These are phyloP conservation scores for Lepidostoma basale DNA, from an alignment of 1,140 invertebrate species.

Conservation along the genomic window DNA sequence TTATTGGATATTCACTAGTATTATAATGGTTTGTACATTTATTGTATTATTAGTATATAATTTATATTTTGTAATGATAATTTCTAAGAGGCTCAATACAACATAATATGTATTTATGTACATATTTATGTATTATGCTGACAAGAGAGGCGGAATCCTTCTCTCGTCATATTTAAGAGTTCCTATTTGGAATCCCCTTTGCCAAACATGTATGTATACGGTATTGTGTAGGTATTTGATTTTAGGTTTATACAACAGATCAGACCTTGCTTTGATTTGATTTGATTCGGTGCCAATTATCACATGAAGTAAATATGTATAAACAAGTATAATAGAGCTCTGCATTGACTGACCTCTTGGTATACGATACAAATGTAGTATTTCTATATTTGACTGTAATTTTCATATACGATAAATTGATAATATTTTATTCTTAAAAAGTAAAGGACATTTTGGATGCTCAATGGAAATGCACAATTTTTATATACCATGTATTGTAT, in stretches of 20 bases:
- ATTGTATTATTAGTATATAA: not conserved
- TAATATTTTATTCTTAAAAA: slow-evolving; percentile 11
- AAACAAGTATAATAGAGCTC: not conserved
- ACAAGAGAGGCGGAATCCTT: slow-evolving; percentile 25
- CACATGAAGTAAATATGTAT: not conserved
- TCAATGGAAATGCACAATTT: slow-evolving; percentile 4
- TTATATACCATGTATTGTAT: not conserved
- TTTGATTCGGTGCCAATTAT: slow-evolving; percentile 11
- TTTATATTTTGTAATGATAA: not conserved
- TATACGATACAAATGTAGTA: slow-evolving; percentile 12
- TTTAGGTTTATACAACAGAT: not conserved
- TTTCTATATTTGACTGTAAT: slow-evolving; percentile 22
- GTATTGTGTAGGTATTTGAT: too few relatives aligned
- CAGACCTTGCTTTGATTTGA: not conserved
- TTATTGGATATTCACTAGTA: slow-evolving; percentile 13
- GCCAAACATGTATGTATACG: slow-evolving; percentile 33
- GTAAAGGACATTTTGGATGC: not conserved
- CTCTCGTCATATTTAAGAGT: slow-evolving; percentile 39
- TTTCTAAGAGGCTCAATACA: slow-evolving; percentile 40
- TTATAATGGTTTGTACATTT: slow-evolving; percentile 5
- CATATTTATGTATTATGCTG: too few relatives aligned
- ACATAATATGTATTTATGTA: too few relatives aligned
- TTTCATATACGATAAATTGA: slow-evolving; percentile 21
- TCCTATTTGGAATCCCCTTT: slow-evolving; percentile 39
- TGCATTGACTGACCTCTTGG: slow-evolving; percentile 8